Percentiles rank a stretch among this genome's conserved stretches.
Conservation (phyloP, 1,140 invertebrate genomes). For the Drosophila arawakana region DNA sequence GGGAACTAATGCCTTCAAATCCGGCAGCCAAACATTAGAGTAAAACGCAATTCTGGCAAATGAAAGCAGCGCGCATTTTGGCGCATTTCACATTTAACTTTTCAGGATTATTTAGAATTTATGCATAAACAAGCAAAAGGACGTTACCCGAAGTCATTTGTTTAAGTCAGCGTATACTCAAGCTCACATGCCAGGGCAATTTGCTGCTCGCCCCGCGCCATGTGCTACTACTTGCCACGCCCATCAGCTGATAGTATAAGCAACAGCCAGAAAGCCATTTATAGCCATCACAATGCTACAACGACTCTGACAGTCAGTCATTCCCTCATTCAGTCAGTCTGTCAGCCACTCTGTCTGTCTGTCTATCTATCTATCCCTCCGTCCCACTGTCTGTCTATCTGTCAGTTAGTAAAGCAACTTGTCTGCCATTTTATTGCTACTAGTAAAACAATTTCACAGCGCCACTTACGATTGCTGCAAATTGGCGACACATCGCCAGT, state of each 20-base stretch:
- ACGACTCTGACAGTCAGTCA: constrained; percentile 56
- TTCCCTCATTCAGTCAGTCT: constrained; percentile 31
- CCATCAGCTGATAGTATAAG: constrained; percentile 3
- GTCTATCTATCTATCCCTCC: not conserved
- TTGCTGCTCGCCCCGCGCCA: not conserved
- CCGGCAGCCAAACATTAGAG: constrained; percentile 66
- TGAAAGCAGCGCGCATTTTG: constrained; percentile 30
- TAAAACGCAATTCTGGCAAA: constrained; percentile 35
- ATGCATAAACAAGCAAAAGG: constrained; percentile 61
- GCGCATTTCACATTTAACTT: constrained; percentile 78
- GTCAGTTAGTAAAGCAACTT: constrained; percentile 31
- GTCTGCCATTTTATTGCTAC: constrained; percentile 42
- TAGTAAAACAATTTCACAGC: constrained; percentile 46
- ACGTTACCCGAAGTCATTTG: constrained; percentile 80
- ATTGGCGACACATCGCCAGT: constrained; percentile 42
- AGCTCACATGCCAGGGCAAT: constrained; percentile 40
- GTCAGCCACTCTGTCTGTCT: constrained; percentile 14
- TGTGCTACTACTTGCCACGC: constrained; percentile 24
- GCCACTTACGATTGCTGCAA: constrained; percentile 38
- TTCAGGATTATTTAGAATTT: constrained; percentile 71
- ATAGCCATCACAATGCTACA: constrained; percentile 62
- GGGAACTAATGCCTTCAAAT: constrained; percentile 48
- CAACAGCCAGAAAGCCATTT: constrained; percentile 54
- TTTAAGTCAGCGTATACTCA: constrained; percentile 62
- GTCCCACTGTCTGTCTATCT: not conserved